phyloP scores from a whole-genome alignment of 2,797 vertebrate species.

The Sebastes elongatus region DNA sequence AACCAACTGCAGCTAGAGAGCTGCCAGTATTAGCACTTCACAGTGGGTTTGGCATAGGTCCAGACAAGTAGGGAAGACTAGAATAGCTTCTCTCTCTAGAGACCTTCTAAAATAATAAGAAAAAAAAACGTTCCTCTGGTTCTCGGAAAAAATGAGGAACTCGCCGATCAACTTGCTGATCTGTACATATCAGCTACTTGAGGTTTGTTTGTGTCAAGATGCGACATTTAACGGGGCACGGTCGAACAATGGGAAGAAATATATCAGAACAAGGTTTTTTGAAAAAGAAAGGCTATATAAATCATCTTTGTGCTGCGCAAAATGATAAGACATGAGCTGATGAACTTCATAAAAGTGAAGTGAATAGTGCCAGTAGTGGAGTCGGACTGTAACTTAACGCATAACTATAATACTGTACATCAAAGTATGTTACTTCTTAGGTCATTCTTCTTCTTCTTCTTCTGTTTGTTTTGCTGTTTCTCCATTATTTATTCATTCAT shows the following conservation, averaged over 20 bases:
- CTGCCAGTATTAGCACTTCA: not conserved
- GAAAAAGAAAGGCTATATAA: too few species aligned
- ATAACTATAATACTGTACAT: not conserved
- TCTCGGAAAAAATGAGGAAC: conserved; percentile 63
- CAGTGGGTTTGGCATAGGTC: not conserved
- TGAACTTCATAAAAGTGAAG: not conserved
- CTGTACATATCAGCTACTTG: not conserved
- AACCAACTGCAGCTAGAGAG: not conserved
- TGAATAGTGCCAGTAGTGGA: not conserved
- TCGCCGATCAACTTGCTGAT: not conserved
- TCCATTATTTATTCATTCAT: too few species aligned
- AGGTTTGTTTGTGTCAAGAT: not conserved
- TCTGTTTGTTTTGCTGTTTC: too few species aligned
- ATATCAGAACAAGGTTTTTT: not conserved
- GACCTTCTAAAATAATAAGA: not conserved
- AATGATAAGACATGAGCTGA: not conserved
- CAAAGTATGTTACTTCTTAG: not conserved
- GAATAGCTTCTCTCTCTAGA: conserved; percentile 30
- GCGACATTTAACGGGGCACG: fast-evolving
- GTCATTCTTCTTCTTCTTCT: not conserved
- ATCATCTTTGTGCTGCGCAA: not conserved
- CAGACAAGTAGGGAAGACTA: not conserved
- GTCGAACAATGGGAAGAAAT: not conserved
- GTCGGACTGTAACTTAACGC: not conserved
- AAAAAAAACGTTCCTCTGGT: not conserved